Base-by-base conservation (phyloP, 2,888 invertebrate species). In the Seira ritae region DNA sequence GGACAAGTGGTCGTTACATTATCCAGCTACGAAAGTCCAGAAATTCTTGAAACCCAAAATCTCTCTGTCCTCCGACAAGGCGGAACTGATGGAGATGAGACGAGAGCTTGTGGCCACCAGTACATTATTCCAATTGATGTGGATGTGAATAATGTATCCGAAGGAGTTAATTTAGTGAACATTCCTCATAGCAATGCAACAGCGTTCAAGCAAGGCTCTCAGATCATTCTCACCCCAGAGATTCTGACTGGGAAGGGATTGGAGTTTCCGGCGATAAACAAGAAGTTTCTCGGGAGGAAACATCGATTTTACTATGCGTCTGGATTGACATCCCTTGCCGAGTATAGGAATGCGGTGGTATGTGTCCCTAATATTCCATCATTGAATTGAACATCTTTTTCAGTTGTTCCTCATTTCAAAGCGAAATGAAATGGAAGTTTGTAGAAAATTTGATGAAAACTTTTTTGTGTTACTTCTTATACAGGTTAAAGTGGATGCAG, bases 201-300 rank as follows among this genome's bases (percentile, higher is more conserved):
- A 31, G 91, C 92, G 4, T 87, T 89, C 12, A 89, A 90, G 84
- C 88, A 88, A 78, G 90, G 90, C 37, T 89, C 90, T 8, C 88
- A 88, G 1, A 84, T 90, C 6, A 80, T 90, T 2, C 80, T 90
- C n/a, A 86, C 86, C 12, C 86, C 87, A 55, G 87, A 89, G 72
- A 68, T 77, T 50, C 84, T 90, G 22, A 86, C 89, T 0, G 89
- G 89, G 68, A 88, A 88, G 10, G 91, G 90, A 24, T 90, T 91
- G 80, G 92, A 92, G 83, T 90, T 92, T 76, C 92, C 92, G 0
- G 90, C 91, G 10, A 91, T 92, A 71, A 92, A 92, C 89, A 91
- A 90, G 78, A 88, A 90, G 22, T 90, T 89, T 84, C 72, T 69
- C 3, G 82, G 86, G 23, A 90, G 90, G 83, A 90, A 91, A 78